Evolutionary conservation across 37 sponge, comb jelly and placozoan species (phyloP), one percentile per base, ranked within the genome.

Genomic region (Spongilla lacustris): DNA sequence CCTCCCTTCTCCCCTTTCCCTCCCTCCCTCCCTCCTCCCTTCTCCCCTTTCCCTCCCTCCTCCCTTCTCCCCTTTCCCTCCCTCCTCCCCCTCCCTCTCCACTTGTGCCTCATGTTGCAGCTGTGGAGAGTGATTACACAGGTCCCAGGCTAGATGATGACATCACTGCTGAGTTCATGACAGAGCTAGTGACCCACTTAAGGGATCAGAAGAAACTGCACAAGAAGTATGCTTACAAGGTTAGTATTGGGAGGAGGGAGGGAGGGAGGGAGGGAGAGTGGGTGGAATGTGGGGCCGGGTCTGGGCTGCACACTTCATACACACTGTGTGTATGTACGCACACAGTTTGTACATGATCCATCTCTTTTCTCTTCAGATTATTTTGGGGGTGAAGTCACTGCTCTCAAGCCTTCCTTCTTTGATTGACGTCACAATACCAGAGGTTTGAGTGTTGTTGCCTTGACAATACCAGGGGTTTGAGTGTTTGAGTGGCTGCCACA

Each of bases 141-240:
- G 99, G 99, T 8, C 99, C 99, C 4, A 50, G 88, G 37, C 75
- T 96, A 30, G 97, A 97, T 11, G 96, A 80, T 25, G 90, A 93
- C 0, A 90, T 99, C 66, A 90, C 91, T 25, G 71, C 80, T 8
- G 96, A 93, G 46, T 99, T 99, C 86, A 99, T 99, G 99, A 32
- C 80, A 34, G 83, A 95, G 26, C 58, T 99, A 36, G 26, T 97
- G 26, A 81, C 83, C 5, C 86, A 88, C 85, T 87, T 89, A 66
- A 97, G 77, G 83, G 83, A 95, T 5, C 89, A 97, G 83, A 99
- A 99, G 83, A 77, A 66, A 50, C 81, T 99, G 0, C 99, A 99
- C 79, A 91, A 73, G 69, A 99, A 97, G 66, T 99, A 94, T 90
- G 94, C 97, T 0, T 99, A 85, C 85, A 95, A 94, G 86, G 92